These are phyloP conservation scores for Oncorhynchus nerka DNA, from an alignment of 2,113 vertebrate species.

Conservation along the genomic window DNA sequence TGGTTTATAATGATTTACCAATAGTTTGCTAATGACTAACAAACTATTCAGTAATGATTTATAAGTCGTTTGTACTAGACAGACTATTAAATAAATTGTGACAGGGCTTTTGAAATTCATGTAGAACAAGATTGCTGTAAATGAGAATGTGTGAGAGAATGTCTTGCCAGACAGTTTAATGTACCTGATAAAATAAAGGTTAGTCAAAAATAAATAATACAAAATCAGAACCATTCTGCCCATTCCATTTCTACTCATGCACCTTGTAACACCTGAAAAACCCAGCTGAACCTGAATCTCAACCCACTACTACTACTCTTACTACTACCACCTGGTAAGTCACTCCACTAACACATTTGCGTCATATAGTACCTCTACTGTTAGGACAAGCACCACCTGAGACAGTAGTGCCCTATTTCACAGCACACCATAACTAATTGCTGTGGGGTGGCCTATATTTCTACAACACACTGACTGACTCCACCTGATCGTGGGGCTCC, in stretches of 20 bases:
- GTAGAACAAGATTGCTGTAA: background rate
- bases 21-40: background rate
- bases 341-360: too few relatives aligned
- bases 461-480: too few relatives aligned
- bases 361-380: too few relatives aligned
- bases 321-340: too few relatives aligned
- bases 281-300: background rate
- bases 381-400: too few relatives aligned
- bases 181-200: background rate
- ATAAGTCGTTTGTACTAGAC: background rate
- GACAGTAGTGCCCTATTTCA: too few relatives aligned
- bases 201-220: background rate
- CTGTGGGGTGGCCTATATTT: too few relatives aligned
- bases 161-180: background rate
- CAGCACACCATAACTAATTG: too few relatives aligned
- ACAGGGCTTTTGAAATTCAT: background rate
- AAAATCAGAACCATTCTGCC: too few relatives aligned
- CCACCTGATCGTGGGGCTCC: too few relatives aligned
- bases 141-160: background rate
- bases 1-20: slow-evolving; percentile 26
- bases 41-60: background rate
- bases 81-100: background rate
- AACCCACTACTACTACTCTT: too few relatives aligned
- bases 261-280: background rate
- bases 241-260: background rate